These are phyloP conservation scores for Piaya cayana DNA, from an alignment of 2,113 vertebrate species.

Conservation along the genomic window DNA sequence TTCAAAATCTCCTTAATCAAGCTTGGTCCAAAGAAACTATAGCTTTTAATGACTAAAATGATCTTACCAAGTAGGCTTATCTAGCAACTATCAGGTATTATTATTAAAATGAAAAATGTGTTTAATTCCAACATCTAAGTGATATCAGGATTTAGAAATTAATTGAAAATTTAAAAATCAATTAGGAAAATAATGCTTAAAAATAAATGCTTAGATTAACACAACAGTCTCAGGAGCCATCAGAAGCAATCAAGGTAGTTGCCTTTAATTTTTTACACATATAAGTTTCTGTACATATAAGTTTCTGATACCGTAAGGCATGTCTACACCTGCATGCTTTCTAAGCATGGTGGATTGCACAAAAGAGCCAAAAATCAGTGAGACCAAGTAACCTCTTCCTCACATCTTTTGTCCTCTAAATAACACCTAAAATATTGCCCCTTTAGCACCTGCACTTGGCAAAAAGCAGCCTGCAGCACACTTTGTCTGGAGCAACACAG, in stretches of 20 bases:
- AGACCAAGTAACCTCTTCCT: neutral
- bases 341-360: neutral
- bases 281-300: accelerated
- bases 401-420: neutral
- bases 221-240: neutral
- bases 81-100: neutral
- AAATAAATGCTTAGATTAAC: neutral
- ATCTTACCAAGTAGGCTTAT: neutral
- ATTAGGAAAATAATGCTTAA: neutral
- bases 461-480: neutral
- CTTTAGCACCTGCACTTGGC: neutral
- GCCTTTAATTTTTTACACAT: neutral
- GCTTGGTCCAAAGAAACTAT: neutral
- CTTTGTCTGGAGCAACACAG: neutral
- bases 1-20: neutral
- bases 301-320: neutral
- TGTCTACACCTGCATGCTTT: neutral
- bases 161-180: neutral
- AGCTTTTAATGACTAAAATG: neutral
- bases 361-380: neutral
- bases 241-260: neutral
- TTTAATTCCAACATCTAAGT: neutral
- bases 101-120: neutral
- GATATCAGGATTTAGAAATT: neutral
- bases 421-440: neutral